Evolutionary conservation across 2,113 vertebrate species (phyloP), one percentile per base, ranked within the genome.

Genomic region (Amphiprion percula): DNA sequence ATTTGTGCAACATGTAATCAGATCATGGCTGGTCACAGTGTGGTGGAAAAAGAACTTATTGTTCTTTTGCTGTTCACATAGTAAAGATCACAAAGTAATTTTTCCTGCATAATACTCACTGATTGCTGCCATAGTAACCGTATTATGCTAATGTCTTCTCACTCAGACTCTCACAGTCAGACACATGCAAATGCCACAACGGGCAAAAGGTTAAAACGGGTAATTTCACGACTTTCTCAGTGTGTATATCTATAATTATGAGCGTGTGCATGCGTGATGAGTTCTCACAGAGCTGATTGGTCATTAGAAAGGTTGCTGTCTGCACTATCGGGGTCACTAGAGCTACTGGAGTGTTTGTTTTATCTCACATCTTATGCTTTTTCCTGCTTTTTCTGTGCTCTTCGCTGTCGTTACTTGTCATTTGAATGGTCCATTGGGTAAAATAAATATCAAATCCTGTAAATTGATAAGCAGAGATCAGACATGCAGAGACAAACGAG

Each of bases 141-240:
- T 61, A n/a, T 55, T 47, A 58, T 68, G 62, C 5, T 30, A 16
- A 28, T 55, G 21, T 46, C 37, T 46, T 24, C 21, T 74, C 58
- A 56, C 26, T 66, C 30, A 54, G 52, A 24, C 26, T 53, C 56
- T 59, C 30, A 65, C 63, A 19, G 46, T 65, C 62, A 10, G 58
- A 49, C n/a, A 58, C 62, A 52, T 55, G 50, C 24, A 41, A 70
- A 62, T 54, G 64, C 47, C 63, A 68, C 63, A 46, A 1, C 4
- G 30, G 49, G 72, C 74, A 66, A 81, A 87, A 77, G 58, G 63
- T 78, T 68, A 79, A 75, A 14, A 15, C 63, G 23, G 24, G 5
- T 77, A 52, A 74, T 73, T 79, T 56, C 52, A 61, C 30, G 52
- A 74, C n/a, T 33, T 68, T 62, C 71, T 74, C 15, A 62, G 49